Conservation (phyloP, 2,113 vertebrate species). For the Aphyosemion australe region DNA sequence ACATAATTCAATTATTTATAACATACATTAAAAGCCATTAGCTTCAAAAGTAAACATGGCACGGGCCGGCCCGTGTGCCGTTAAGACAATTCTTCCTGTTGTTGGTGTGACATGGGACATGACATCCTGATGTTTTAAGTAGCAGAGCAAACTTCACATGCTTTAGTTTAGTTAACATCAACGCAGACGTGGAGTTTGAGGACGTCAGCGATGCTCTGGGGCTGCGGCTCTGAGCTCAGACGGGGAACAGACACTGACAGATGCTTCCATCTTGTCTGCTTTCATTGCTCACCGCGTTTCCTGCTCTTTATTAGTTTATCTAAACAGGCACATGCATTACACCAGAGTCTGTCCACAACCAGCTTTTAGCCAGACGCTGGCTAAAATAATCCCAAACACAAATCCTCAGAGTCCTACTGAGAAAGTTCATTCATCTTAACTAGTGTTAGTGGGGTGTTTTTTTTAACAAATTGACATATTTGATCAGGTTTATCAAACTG, state of each 20-base stretch:
- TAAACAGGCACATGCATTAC: constrained; percentile 58
- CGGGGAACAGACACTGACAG: constrained; percentile 75
- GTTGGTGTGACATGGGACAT: constrained; percentile 73
- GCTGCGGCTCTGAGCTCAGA: constrained; percentile 63
- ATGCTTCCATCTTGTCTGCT: constrained; percentile 79
- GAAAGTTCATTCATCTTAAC: too few relatives aligned
- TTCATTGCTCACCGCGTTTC: constrained; percentile 66
- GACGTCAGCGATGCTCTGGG: constrained; percentile 62
- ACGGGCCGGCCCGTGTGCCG: constrained; percentile 45
- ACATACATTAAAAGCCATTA: constrained; percentile 84
- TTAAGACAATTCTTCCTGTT: constrained; percentile 49
- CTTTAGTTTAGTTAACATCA: constrained; percentile 82
- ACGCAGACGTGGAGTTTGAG: constrained; percentile 65
- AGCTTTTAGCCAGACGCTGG: not conserved
- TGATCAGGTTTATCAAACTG: too few relatives aligned
- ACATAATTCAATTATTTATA: constrained; percentile 83
- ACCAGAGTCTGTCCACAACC: constrained; percentile 50
- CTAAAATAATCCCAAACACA: not conserved
- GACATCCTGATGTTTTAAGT: constrained; percentile 74
- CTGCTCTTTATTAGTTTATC: constrained; percentile 70
- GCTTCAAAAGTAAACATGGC: constrained; percentile 74
- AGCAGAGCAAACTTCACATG: constrained; percentile 70
- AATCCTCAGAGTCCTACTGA: too few relatives aligned
- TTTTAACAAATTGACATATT: too few relatives aligned
- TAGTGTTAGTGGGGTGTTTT: too few relatives aligned